These are phyloP conservation scores for Halichoeres trimaculatus DNA, from an alignment of 2,113 vertebrate genomes.

Conservation along the genomic window DNA sequence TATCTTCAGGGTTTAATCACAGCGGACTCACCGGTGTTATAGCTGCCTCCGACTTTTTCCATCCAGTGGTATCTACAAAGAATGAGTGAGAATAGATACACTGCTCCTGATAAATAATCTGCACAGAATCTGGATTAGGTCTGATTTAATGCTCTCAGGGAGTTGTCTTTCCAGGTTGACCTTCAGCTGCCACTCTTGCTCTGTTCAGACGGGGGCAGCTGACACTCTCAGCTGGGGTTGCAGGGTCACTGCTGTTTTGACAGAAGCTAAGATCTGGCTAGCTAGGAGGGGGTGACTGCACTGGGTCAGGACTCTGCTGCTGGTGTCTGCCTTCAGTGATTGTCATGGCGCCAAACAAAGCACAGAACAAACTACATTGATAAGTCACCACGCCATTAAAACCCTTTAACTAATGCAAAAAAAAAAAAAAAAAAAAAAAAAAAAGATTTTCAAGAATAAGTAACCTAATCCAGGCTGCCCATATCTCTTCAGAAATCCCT, in stretches of 20 bases:
- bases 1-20: slow-evolving; percentile 7
- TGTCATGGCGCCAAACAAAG: slow-evolving; percentile 24
- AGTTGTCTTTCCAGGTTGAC: slow-evolving; percentile 23
- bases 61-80: background rate
- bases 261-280: slow-evolving; percentile 40
- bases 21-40: background rate
- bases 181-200: slow-evolving; percentile 29
- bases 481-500: no score
- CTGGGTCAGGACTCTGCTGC: slow-evolving; percentile 44
- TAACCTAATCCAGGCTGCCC: no score
- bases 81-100: background rate
- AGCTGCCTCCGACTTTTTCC: background rate
- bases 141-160: slow-evolving; percentile 22
- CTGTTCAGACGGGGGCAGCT: slow-evolving; percentile 14
- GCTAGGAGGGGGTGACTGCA: slow-evolving; percentile 30
- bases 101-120: background rate
- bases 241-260: slow-evolving; percentile 49
- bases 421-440: no score
- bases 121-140: background rate
- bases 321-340: slow-evolving; percentile 34
- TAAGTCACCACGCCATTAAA: no score
- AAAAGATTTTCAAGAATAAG: no score
- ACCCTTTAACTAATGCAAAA: no score
- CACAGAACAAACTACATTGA: background rate
- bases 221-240: slow-evolving; percentile 34